A percentile compares a stretch with the other conserved stretches of the same genome.
Conservation (phyloP, 2,888 invertebrate species). For the Seira sanloemensis region DNA sequence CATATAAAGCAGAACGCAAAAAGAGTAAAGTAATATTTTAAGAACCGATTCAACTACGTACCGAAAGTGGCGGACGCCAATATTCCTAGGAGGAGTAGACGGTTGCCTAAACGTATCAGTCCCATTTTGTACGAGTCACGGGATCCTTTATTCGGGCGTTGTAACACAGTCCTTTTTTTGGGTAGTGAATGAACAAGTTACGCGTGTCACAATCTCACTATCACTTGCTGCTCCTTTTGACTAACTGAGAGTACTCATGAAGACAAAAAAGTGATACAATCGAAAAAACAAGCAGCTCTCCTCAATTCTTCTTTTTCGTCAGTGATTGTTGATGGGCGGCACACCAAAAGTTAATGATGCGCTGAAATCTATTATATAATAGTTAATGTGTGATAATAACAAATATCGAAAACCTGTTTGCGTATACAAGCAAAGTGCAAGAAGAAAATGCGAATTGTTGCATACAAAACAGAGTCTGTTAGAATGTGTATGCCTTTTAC, state of each 20-base stretch:
- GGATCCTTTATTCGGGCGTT: conserved; percentile 6
- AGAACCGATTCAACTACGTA: conserved; percentile 20
- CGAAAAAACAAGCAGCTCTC: conserved; percentile 6
- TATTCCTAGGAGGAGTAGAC: conserved; percentile 49
- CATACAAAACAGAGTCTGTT: too few species aligned
- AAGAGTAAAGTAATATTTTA: neutral
- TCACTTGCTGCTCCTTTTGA: neutral
- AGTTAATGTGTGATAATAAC: neutral
- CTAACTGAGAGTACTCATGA: neutral
- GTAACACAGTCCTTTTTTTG: neutral
- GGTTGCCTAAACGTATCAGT: conserved; percentile 32
- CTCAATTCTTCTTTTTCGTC: too few species aligned
- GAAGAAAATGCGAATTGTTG: neutral
- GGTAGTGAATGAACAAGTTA: neutral
- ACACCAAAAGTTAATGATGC: neutral
- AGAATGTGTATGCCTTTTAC: too few species aligned
- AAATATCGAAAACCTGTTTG: conserved; percentile 18
- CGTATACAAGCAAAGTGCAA: conserved; percentile 16
- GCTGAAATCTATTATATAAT: neutral
- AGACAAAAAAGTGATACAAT: conserved; percentile 2
- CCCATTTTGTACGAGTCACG: conserved; percentile 34
- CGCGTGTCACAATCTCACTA: conserved; percentile 35
- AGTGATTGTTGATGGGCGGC: neutral
- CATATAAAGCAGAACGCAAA: too few species aligned
- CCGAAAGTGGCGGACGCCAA: conserved; percentile 42